Conservation (phyloP, 2,888 invertebrate genomes). For the Zhengitettix transpicula region DNA sequence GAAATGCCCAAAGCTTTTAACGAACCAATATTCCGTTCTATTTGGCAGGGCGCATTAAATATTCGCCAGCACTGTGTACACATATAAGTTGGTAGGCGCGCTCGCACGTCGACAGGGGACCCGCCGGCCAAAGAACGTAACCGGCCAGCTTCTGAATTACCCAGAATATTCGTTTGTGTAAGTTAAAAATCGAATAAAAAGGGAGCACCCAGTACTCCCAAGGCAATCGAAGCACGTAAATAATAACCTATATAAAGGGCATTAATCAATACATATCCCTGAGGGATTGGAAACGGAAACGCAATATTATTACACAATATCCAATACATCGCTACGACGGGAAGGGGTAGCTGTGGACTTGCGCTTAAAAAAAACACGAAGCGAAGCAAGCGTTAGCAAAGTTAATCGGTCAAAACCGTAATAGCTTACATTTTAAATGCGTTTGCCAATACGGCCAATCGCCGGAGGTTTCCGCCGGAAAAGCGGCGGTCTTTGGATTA, state of each 20-base stretch:
- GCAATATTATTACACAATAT: slow-evolving; percentile 3
- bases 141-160: background rate
- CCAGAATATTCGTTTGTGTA: slow-evolving; percentile 2
- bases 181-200: slow-evolving; percentile 2
- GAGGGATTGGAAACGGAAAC: slow-evolving; percentile 2
- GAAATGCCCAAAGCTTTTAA: background rate
- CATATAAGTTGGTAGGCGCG: background rate
- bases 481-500: background rate
- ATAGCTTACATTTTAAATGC: slow-evolving; percentile 2
- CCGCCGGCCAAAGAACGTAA: background rate
- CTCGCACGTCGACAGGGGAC: background rate
- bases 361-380: slow-evolving; percentile 1
- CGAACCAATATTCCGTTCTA: background rate
- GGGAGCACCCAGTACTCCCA: background rate
- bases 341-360: background rate
- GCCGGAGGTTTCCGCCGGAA: background rate
- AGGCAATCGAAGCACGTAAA: slow-evolving; percentile 2
- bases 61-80: background rate
- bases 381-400: slow-evolving; percentile 1
- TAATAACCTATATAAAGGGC: slow-evolving; percentile 3
- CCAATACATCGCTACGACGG: background rate
- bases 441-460: background rate
- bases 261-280: slow-evolving; percentile 3
- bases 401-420: slow-evolving; percentile 2
- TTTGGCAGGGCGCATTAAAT: background rate